A percentile compares a stretch with the other conserved stretches of the same genome.
phyloP scores from a whole-genome alignment of 2,888 invertebrate genomes.

The Neoscelio sp. region DNA sequence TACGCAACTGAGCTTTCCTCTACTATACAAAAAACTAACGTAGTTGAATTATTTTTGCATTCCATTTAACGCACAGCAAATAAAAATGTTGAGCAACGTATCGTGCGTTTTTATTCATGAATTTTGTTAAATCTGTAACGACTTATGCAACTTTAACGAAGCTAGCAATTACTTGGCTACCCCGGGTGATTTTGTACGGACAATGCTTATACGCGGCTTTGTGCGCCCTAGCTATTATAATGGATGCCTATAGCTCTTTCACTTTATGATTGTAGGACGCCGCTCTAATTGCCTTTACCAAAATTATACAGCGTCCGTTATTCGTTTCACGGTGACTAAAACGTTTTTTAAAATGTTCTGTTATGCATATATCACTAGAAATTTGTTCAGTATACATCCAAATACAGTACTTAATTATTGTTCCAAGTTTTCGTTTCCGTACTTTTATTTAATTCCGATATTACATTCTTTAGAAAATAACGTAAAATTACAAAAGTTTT shows the following conservation, averaged over 20 bases:
- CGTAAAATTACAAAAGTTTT: too few relatives aligned
- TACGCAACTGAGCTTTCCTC: too few relatives aligned
- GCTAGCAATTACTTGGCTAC: conserved; percentile 34
- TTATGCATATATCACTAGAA: too few relatives aligned
- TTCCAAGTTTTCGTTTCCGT: too few relatives aligned
- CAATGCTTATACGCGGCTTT: conserved; percentile 34
- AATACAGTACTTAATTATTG: too few relatives aligned
- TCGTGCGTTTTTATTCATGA: neutral
- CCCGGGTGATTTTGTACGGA: conserved; percentile 36
- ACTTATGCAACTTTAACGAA: conserved; percentile 38
- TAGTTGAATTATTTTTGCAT: neutral
- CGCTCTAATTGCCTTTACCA: conserved; percentile 35
- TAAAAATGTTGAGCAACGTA: neutral
- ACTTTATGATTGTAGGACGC: conserved; percentile 29
- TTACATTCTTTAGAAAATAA: too few relatives aligned
- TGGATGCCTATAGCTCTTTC: conserved; percentile 25
- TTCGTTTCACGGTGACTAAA: conserved; percentile 12
- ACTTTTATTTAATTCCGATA: too few relatives aligned
- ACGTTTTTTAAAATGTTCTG: neutral
- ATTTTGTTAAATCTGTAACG: conserved; percentile 13
- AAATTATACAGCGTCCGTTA: conserved; percentile 30
- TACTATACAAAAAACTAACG: too few relatives aligned
- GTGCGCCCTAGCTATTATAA: conserved; percentile 27
- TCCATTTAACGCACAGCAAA: neutral
- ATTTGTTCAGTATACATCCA: too few relatives aligned